A percentile compares a stretch with the other conserved stretches of the same genome.
Conservation (phyloP, 2,797 vertebrate genomes). For the Danio kyathit region DNA sequence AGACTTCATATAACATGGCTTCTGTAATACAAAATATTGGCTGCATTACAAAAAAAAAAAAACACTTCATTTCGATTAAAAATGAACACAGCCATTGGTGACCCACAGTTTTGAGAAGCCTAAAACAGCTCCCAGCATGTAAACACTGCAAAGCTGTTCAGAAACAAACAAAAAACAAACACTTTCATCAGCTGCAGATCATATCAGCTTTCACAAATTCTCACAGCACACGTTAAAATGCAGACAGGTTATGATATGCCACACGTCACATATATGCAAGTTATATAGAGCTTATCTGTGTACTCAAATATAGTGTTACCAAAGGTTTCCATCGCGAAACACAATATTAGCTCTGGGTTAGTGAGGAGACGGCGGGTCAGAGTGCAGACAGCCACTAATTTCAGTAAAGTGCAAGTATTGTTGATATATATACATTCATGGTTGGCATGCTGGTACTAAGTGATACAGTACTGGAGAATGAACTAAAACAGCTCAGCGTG, state of each 20-base stretch:
- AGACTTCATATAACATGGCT: slow-evolving; percentile 25
- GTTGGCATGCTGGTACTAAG: slow-evolving; percentile 12
- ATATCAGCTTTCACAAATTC: background rate
- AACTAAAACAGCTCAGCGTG: background rate
- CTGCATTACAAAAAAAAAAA: slow-evolving; percentile 16
- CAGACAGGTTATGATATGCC: slow-evolving; percentile 7
- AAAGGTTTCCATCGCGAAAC: background rate
- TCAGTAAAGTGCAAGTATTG: slow-evolving; percentile 48
- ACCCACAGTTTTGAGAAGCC: background rate
- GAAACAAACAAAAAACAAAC: slow-evolving; percentile 1
- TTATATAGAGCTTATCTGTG: slow-evolving; percentile 3
- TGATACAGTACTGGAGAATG: background rate
- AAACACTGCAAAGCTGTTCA: slow-evolving; percentile 9
- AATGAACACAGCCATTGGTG: slow-evolving; percentile 32
- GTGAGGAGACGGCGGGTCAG: slow-evolving; percentile 3
- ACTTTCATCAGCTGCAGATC: slow-evolving; percentile 13
- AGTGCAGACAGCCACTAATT: slow-evolving; percentile 17
- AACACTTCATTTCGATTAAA: slow-evolving; percentile 39
- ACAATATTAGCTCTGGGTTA: background rate
- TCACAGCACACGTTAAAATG: slow-evolving; percentile 32
- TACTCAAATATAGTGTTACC: slow-evolving; percentile 22
- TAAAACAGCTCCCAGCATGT: slow-evolving; percentile 25
- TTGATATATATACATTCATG: slow-evolving; percentile 6
- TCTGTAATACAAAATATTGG: slow-evolving; percentile 28
- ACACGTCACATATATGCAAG: background rate